Evolutionary conservation across 2,113 vertebrate genomes (phyloP).

Genomic region (Ondatra zibethicus): DNA sequence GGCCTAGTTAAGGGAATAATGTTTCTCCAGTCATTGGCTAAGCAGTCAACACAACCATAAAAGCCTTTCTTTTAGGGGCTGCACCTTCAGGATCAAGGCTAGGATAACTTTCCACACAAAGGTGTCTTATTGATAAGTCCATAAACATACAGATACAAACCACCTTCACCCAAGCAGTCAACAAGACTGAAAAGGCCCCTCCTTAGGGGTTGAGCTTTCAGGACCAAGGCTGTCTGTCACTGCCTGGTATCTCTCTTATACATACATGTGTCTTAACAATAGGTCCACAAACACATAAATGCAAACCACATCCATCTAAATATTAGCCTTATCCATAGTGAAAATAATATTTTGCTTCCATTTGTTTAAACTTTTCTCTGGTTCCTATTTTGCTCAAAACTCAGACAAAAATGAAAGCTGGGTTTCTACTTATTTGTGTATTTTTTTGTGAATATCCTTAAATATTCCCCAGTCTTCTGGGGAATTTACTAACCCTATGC

Average conservation of each 20-base stretch:
- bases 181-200: background rate
- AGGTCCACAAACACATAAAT: background rate
- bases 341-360: background rate
- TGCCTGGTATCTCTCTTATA: background rate
- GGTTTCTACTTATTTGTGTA: background rate
- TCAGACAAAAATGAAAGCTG: background rate
- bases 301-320: background rate
- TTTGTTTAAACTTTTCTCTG: background rate
- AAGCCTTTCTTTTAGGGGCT: background rate
- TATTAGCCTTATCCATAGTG: background rate
- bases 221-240: background rate
- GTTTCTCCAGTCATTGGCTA: background rate
- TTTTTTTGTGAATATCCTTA: background rate
- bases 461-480: background rate
- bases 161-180: background rate
- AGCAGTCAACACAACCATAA: background rate
- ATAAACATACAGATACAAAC: background rate
- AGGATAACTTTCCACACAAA: background rate
- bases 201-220: background rate
- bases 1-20: no score
- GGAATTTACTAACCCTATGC: background rate
- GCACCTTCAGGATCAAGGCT: background rate
- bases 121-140: background rate
- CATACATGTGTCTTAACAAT: background rate
- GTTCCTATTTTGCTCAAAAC: background rate